Evolutionary conservation across 2,888 invertebrate genomes (phyloP).

Genomic region (Drosophila ezoana): DNA sequence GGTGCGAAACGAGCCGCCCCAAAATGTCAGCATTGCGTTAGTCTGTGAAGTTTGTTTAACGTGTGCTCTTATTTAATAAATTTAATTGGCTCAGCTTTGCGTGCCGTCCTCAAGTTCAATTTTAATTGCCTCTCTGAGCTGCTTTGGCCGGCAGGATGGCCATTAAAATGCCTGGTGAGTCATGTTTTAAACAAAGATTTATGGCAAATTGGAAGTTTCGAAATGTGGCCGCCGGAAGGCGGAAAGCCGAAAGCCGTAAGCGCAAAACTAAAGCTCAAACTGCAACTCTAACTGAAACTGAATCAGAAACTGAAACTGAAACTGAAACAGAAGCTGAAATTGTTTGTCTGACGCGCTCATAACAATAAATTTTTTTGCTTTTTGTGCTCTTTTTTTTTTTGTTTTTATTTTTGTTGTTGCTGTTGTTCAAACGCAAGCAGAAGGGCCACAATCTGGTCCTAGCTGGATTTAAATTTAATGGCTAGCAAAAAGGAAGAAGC

Average conservation of each 20-base stretch:
- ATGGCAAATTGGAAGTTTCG: constrained; percentile 2
- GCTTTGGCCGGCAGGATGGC: background rate
- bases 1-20: too few species aligned
- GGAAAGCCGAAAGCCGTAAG: background rate
- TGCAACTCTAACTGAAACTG: constrained; percentile 2
- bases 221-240: background rate
- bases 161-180: constrained; percentile 30
- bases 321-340: constrained; percentile 12
- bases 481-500: constrained; percentile 1
- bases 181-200: constrained; percentile 42
- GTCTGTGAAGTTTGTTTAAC: constrained; percentile 6
- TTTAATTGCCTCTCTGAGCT: constrained; percentile 26
- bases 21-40: background rate
- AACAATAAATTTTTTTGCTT: constrained; percentile 45
- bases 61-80: constrained; percentile 27
- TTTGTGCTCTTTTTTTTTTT: background rate
- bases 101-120: constrained; percentile 37
- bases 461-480: constrained; percentile 32
- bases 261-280: background rate
- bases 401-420: background rate
- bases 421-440: background rate
- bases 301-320: constrained; percentile 4
- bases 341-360: constrained; percentile 31
- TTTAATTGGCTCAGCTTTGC: constrained; percentile 41
- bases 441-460: constrained; percentile 19